Base-by-base conservation (phyloP, 2,888 invertebrate genomes). In the Caenorhabditis wallacei region DNA sequence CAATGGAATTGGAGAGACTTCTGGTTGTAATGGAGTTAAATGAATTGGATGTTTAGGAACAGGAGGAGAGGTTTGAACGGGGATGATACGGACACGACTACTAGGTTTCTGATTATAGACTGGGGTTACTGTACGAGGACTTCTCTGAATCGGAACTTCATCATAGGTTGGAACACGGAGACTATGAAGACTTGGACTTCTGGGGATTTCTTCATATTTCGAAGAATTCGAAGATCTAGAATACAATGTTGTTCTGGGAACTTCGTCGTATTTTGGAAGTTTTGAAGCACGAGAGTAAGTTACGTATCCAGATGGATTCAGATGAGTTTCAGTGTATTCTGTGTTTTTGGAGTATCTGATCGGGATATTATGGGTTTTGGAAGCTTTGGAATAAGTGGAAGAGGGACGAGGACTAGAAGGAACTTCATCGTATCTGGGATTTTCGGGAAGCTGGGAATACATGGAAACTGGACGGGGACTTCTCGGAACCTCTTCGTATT, bases 211-310 rank as follows among this genome's bases (percentile, higher is more conserved):
- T 16, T 40, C 24, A 61, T 43, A 20, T 35, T 30, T 48, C 3
- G 75, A 48, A 26, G 64, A 46, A 10, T 35, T 69, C 13, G 66
- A 66, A 10, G 66, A 18, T n/a, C 66, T n/a, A 2, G 48, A 66
- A 18, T 51, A 51, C 48, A 51, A 30, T 4, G 30, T 51, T 18
- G 35, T 66, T 16, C 40, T 26, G 30, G 70, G 70, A 20, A 59
- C 70, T 48, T 70, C 70, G 26, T 70, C 57, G 30, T 70, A 70
- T 30, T 57, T 70, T 13, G 66, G 53, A 37, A 53, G 66, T 30
- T 48, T 59, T 5, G 70, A n/a, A 35, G 48, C 46, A 24, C 48
- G 37, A 22, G 71, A 71, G 24, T 57, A 51, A 3, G 71, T 71
- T 16, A 26, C 16, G 10, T 59, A 37, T 5, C 53, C 68, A 56